phyloP scores from a whole-genome alignment of 2,888 invertebrate species.

The Lapara coniferarum region DNA sequence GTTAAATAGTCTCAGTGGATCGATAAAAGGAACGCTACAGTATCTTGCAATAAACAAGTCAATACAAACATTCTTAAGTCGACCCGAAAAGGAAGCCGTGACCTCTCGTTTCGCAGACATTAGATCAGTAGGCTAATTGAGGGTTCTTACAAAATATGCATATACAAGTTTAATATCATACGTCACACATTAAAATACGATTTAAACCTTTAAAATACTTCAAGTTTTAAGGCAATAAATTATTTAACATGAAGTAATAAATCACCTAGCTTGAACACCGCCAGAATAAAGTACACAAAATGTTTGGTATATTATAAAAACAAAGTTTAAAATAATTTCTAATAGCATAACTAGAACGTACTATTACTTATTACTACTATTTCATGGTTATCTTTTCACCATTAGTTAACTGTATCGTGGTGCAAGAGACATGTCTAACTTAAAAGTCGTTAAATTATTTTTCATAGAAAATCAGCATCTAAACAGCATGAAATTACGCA shows the following conservation, averaged over 20 bases:
- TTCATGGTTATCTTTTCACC: neutral
- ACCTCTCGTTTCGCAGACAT: slow-evolving; percentile 10
- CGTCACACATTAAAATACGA: too few relatives aligned
- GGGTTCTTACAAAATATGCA: slow-evolving; percentile 13
- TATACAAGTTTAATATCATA: neutral
- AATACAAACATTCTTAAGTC: slow-evolving; percentile 2
- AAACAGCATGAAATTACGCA: neutral
- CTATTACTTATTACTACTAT: neutral
- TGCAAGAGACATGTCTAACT: neutral
- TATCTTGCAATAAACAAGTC: neutral
- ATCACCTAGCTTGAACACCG: too few relatives aligned
- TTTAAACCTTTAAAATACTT: too few relatives aligned
- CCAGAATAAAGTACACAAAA: too few relatives aligned
- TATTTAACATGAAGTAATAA: too few relatives aligned
- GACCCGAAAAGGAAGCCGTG: slow-evolving; percentile 15
- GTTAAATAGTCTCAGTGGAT: too few relatives aligned
- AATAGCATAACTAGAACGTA: too few relatives aligned
- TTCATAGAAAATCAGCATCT: neutral
- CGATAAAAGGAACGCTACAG: neutral
- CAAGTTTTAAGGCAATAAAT: too few relatives aligned
- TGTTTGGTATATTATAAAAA: too few relatives aligned
- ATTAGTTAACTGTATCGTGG: neutral
- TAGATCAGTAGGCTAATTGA: slow-evolving; percentile 17
- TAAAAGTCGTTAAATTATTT: neutral
- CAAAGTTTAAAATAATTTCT: too few relatives aligned